A percentile compares a stretch with the other conserved stretches of the same genome.
Conservation (phyloP, 1,140 invertebrate genomes). For the Cylas formicarius region DNA sequence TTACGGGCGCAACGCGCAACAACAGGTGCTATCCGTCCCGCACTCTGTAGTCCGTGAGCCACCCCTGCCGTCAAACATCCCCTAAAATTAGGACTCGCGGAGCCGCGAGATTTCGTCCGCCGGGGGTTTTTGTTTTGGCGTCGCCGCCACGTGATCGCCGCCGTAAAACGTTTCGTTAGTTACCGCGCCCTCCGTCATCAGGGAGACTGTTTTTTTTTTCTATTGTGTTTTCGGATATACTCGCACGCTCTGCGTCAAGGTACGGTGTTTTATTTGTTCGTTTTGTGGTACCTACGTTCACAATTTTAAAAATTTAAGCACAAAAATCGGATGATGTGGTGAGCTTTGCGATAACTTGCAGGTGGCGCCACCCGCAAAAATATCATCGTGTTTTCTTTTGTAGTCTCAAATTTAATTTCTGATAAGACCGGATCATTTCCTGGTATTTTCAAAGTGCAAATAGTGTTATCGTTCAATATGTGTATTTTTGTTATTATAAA, state of each 20-base stretch:
- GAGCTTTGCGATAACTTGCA: too few species aligned
- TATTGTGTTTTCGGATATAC: neutral
- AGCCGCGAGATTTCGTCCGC: too few species aligned
- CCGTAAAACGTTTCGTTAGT: neutral
- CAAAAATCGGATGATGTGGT: too few species aligned
- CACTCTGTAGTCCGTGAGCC: constrained; percentile 1
- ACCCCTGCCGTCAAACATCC: constrained; percentile 1
- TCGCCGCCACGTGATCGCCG: neutral
- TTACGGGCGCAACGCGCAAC: constrained; percentile 36
- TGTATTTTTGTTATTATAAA: too few species aligned
- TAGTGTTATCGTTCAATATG: too few species aligned
- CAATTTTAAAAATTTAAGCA: too few species aligned
- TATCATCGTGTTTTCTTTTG: neutral
- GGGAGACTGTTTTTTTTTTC: neutral
- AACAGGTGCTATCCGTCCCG: constrained; percentile 34
- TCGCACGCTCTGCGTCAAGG: neutral
- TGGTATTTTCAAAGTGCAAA: too few species aligned
- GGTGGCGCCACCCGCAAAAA: constrained; percentile 1
- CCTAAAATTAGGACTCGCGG: too few species aligned
- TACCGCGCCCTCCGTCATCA: neutral
- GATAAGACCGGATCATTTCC: too few species aligned
- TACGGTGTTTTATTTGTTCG: too few species aligned
- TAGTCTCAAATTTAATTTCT: too few species aligned
- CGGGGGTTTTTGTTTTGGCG: neutral
- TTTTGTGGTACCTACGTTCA: too few species aligned